Percentiles rank a stretch among this genome's conserved stretches.
Evolutionary conservation across 2,797 vertebrate species (phyloP).

Genomic region (Linurgus olivaceus): DNA sequence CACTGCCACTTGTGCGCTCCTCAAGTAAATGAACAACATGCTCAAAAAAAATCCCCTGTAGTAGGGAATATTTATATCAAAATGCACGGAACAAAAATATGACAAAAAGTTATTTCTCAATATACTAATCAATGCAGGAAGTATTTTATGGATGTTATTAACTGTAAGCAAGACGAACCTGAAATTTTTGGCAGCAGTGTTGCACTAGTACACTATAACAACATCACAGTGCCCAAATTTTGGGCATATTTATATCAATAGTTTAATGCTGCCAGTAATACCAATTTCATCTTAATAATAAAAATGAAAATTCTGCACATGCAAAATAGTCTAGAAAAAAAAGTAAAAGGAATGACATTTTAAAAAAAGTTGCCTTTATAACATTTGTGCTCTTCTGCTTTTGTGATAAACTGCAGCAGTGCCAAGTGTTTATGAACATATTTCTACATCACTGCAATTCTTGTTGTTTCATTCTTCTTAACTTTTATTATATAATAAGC

Average conservation of each 20-base stretch:
- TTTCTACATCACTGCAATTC: not conserved
- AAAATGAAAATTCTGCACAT: not conserved
- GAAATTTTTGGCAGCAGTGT: not conserved
- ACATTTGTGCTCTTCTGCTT: not conserved
- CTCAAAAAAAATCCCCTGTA: not conserved
- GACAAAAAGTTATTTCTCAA: not conserved
- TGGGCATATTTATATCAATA: not conserved
- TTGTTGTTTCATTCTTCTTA: not conserved
- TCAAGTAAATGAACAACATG: not conserved
- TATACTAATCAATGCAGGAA: not conserved
- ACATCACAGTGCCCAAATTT: fast-evolving
- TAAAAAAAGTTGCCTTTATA: not conserved
- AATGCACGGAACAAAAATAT: not conserved
- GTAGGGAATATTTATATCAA: not conserved
- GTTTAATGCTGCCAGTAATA: not conserved
- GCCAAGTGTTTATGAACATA: not conserved
- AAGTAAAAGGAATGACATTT: not conserved
- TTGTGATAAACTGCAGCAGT: not conserved
- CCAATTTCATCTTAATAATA: not conserved
- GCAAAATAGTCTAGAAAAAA: not conserved
- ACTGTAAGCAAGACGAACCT: not conserved
- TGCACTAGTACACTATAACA: not conserved
- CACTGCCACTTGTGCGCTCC: not conserved
- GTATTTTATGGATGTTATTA: not conserved
- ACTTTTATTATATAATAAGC: not conserved